These are phyloP conservation scores for Peromyscus maniculatus DNA, from an alignment of 2,113 vertebrate genomes.

Conservation along the genomic window DNA sequence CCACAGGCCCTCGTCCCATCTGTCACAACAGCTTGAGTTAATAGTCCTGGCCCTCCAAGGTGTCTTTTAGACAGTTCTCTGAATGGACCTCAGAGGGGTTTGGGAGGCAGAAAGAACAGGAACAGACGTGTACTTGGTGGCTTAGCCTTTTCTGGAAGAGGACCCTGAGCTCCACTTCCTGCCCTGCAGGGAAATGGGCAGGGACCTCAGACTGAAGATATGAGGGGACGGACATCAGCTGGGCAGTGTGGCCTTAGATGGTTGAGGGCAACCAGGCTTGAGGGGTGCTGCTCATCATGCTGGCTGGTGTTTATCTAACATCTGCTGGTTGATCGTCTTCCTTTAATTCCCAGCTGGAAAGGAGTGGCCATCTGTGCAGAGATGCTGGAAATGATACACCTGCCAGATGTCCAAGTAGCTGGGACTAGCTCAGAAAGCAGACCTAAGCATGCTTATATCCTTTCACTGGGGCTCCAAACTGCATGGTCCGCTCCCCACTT, in stretches of 20 bases:
- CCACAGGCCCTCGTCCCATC: neutral
- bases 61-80: neutral
- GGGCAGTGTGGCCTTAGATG: neutral
- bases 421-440: neutral
- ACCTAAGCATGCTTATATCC: neutral
- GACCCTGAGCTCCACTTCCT: neutral
- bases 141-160: neutral
- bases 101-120: neutral
- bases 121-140: neutral
- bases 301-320: no score
- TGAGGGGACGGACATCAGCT: no score
- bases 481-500: no score
- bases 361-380: neutral
- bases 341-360: neutral
- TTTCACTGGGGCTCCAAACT: neutral
- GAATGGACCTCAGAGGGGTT: neutral
- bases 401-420: fast-evolving
- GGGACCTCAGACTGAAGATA: neutral
- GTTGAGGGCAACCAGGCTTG: neutral
- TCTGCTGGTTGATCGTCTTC: fast-evolving
- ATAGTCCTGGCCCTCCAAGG: neutral
- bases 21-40: neutral
- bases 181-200: neutral
- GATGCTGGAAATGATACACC: fast-evolving
- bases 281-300: neutral